phyloP scores from a whole-genome alignment of 2,888 invertebrate species.

The Hirtodrosophila cameraria region DNA sequence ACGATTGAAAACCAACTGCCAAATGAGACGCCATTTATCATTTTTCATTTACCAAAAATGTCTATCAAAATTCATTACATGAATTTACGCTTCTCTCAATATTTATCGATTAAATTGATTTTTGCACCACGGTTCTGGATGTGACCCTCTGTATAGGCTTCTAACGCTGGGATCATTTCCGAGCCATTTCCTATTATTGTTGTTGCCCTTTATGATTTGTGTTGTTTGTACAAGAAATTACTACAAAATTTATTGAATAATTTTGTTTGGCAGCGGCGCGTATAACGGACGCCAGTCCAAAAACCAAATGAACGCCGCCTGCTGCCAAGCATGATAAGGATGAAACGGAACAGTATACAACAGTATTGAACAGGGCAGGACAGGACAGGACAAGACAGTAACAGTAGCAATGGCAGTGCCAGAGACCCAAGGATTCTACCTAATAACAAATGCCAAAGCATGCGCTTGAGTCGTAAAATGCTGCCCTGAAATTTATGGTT shows the following conservation, averaged over 20 bases:
- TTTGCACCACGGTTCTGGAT: constrained; percentile 13
- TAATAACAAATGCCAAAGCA: constrained; percentile 77
- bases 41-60: constrained; percentile 42
- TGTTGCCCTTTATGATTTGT: constrained; percentile 70
- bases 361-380: not conserved
- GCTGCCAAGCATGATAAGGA: constrained; percentile 43
- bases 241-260: constrained; percentile 80
- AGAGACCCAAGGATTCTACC: constrained; percentile 56
- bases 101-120: constrained; percentile 53
- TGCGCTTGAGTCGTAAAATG: constrained; percentile 75
- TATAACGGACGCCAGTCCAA: constrained; percentile 3
- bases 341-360: constrained; percentile 13
- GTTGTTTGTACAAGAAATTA: constrained; percentile 77
- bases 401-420: no score
- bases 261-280: constrained; percentile 54
- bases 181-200: constrained; percentile 17
- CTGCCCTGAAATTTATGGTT: constrained; percentile 70
- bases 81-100: constrained; percentile 39
- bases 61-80: constrained; percentile 34
- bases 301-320: constrained; percentile 5
- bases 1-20: not conserved
- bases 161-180: constrained; percentile 34
- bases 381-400: not conserved
- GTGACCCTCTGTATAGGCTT: constrained; percentile 1
- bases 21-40: constrained; percentile 2